These are phyloP conservation scores for Syrrhaptes paradoxus DNA, from an alignment of 2,113 vertebrate species.

Conservation along the genomic window DNA sequence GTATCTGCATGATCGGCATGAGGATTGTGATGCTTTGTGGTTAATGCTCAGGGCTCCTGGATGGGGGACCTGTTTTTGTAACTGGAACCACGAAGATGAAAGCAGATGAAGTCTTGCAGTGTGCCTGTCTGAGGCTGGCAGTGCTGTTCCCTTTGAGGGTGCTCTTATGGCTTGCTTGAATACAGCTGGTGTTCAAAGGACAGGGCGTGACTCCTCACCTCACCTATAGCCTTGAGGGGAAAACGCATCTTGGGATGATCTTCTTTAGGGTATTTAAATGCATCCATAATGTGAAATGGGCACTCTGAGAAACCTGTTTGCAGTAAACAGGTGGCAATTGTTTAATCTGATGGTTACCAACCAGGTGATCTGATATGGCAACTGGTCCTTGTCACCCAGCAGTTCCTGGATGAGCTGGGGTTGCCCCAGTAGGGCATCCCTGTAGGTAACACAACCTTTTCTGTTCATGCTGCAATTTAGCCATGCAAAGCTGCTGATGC, in stretches of 20 bases:
- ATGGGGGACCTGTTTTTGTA: not conserved
- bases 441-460: not conserved
- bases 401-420: not conserved
- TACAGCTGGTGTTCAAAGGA: not conserved
- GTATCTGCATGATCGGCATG: not conserved
- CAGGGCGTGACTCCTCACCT: not conserved
- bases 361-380: not conserved
- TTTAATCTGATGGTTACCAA: not conserved
- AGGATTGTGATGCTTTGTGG: not conserved
- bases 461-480: not conserved
- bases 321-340: not conserved
- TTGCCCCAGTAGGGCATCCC: not conserved
- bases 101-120: not conserved
- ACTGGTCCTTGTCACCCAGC: not conserved
- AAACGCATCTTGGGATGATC: not conserved
- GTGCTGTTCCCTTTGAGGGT: not conserved
- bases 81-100: not conserved
- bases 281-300: not conserved
- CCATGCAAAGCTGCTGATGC: not conserved
- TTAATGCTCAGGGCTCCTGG: not conserved
- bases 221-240: not conserved
- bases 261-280: not conserved
- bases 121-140: not conserved
- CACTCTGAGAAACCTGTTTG: not conserved
- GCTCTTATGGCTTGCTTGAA: not conserved